Base-by-base conservation (phyloP, 2,113 vertebrate species). In the Garra rufa region DNA sequence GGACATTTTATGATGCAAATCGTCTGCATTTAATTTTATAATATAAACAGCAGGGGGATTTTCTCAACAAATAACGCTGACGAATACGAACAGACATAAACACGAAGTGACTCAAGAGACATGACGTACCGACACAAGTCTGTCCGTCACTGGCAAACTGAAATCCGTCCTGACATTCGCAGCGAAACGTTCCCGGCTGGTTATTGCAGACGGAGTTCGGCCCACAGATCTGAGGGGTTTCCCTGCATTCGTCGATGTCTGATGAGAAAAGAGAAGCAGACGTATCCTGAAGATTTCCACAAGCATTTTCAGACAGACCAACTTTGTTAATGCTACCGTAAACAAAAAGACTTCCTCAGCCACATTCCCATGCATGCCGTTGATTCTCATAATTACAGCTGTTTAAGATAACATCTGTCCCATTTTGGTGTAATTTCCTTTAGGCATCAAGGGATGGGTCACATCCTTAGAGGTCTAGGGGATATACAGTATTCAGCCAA, bases 171-270 rank as follows among this genome's bases (percentile, higher is more conserved):
- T 89, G 63, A 41, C 98, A 99, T 88, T 98, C 96, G 0, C 98
- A 99, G 83, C 95, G 96, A 92, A 97, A 99, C 9, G 96, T 99
- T 44, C 97, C 98, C 0, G 97, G 98, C 88, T 96, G 96, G 88
- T 99, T 99, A 89, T 94, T 98, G 90, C 98, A 99, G 81, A 94
- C 14, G 0, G 96, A 92, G 0, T 97, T 90, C 69, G 83, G 91
- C 9, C 97, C 95, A 61, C 98, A 99, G 6, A 91, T 89, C 1
- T 87, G 90, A 41, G 93, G 93, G 9, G 93, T 93, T 59, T 98
- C 96, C 19, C 86, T 88, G 86, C 98, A 99, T 82, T 99, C 98
- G 17, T 99, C 95, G 11, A 96, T 86, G 86, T 99, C 98, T 99
- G 87, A 85, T 69, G 61, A 77, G 15, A 90, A 24, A 90, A 19